phyloP scores from a whole-genome alignment of 2,113 vertebrate genomes.

The Calidris pugnax region DNA sequence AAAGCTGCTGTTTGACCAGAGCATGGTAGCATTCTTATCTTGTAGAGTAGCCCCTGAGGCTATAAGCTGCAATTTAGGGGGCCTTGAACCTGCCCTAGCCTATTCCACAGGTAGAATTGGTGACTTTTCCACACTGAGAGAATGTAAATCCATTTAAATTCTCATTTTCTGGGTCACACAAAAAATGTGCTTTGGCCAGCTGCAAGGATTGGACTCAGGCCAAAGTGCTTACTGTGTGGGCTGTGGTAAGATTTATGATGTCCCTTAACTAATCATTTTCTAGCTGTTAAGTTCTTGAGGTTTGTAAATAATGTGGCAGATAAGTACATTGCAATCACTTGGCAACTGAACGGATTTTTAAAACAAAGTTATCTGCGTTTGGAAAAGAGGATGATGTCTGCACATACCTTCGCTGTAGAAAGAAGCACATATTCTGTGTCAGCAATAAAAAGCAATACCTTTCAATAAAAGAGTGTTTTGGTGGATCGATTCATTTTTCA shows the following conservation, averaged over 20 bases:
- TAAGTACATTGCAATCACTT: not conserved
- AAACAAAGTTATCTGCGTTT: not conserved
- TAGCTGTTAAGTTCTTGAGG: constrained; percentile 12
- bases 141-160: not conserved
- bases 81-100: not conserved
- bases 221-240: not conserved
- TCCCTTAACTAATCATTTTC: constrained; percentile 26
- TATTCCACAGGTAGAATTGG: not conserved
- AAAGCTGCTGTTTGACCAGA: not conserved
- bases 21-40: fast-evolving
- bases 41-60: not conserved
- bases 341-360: not conserved
- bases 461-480: not conserved
- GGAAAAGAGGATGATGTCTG: not conserved
- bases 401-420: not conserved
- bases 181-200: not conserved
- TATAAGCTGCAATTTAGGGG: not conserved
- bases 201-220: not conserved
- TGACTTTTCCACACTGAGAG: not conserved
- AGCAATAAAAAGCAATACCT: not conserved
- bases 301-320: not conserved
- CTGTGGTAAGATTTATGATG: constrained; percentile 9
- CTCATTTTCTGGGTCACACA: not conserved
- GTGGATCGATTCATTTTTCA: not conserved
- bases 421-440: not conserved